These are phyloP conservation scores for Apodemia hepburni DNA, from an alignment of 2,888 invertebrate species.

Conservation along the genomic window DNA sequence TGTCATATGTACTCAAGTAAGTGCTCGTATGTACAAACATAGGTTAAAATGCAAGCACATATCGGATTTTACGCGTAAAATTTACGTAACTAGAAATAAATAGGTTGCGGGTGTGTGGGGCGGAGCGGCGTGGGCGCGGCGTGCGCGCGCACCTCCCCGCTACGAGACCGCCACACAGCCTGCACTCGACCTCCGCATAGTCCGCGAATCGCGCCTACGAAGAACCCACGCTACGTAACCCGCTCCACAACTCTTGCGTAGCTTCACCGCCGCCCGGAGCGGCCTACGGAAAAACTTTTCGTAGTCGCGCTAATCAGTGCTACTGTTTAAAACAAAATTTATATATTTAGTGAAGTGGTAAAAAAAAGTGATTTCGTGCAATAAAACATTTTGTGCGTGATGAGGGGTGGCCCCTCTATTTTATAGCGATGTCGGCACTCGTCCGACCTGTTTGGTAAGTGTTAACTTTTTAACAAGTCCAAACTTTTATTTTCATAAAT, in stretches of 20 bases:
- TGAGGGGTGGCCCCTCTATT: constrained; percentile 59
- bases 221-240: constrained; percentile 59
- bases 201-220: constrained; percentile 70
- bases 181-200: constrained; percentile 56
- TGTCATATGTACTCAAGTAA: neutral
- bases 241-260: constrained; percentile 44
- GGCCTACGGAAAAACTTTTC: constrained; percentile 52
- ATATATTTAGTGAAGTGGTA: constrained; percentile 54
- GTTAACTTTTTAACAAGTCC: constrained; percentile 30
- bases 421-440: constrained; percentile 80
- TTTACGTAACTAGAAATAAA: constrained; percentile 81
- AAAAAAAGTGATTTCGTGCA: constrained; percentile 51
- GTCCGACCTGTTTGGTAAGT: constrained; percentile 80
- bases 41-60: constrained; percentile 70
- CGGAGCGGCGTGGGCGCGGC: constrained; percentile 71
- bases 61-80: constrained; percentile 78
- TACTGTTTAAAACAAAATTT: constrained; percentile 40
- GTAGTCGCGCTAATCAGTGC: constrained; percentile 50
- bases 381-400: constrained; percentile 64
- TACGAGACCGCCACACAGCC: constrained; percentile 36
- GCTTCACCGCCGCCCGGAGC: constrained; percentile 39
- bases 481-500: constrained; percentile 24
- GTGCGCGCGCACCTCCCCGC: constrained; percentile 61
- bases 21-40: constrained; percentile 40
- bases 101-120: constrained; percentile 79